phyloP scores from a whole-genome alignment of 2,888 invertebrate species.

The Lasioglossum pauxillum region DNA sequence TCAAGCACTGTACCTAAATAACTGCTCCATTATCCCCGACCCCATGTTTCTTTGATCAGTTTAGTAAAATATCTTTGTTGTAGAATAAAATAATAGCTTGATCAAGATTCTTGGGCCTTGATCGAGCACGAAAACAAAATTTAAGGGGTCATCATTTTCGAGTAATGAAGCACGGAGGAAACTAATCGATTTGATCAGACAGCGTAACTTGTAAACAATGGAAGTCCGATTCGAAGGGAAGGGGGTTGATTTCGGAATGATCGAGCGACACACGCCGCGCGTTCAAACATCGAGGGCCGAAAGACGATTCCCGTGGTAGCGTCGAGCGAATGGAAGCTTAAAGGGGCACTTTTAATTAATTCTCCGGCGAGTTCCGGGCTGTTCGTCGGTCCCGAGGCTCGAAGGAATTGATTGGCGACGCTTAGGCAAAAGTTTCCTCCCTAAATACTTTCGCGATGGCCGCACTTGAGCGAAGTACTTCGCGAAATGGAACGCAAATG shows the following conservation, averaged over 20 bases:
- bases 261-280: background rate
- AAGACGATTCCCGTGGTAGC: background rate
- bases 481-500: constrained; percentile 48
- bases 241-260: background rate
- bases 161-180: no score
- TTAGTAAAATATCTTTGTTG: no score
- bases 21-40: no score
- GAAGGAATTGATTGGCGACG: constrained; percentile 16
- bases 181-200: no score
- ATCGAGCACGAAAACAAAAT: background rate
- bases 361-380: background rate
- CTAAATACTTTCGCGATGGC: constrained; percentile 35
- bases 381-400: background rate
- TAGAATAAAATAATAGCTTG: background rate
- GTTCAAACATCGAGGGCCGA: background rate
- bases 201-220: background rate
- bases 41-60: no score
- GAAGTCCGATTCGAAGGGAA: background rate
- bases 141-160: background rate
- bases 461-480: constrained; percentile 20
- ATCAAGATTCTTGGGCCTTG: background rate
- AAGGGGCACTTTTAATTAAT: background rate
- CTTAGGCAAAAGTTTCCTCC: constrained; percentile 33
- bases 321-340: background rate
- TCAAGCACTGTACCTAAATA: no score